phyloP scores from a whole-genome alignment of 2,113 vertebrate genomes.

The Tachysurus fulvidraco region DNA sequence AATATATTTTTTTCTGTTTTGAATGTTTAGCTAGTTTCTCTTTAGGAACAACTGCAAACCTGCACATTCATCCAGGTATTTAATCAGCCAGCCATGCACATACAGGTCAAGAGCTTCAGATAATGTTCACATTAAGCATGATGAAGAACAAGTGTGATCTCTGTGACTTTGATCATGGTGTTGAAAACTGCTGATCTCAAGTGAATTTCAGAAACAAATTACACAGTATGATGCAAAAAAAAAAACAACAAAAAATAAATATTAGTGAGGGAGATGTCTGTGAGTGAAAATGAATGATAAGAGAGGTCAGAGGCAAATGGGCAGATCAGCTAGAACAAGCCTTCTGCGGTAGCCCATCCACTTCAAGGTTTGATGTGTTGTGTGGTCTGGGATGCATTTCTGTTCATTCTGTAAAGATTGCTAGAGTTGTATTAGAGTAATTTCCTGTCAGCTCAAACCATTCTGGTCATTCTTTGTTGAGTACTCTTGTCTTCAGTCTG shows the following conservation, averaged over 20 bases:
- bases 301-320: not conserved
- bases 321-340: not conserved
- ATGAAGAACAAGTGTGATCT: no score
- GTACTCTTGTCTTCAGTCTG: not conserved
- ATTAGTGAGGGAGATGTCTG: not conserved
- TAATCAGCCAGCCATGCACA: not conserved
- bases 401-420: not conserved
- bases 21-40: not conserved
- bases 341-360: not conserved
- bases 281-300: not conserved
- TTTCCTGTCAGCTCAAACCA: no score
- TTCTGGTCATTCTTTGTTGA: not conserved
- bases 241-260: no score
- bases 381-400: not conserved
- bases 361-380: not conserved
- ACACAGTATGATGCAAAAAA: no score
- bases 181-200: not conserved
- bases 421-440: not conserved
- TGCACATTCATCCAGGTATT: not conserved
- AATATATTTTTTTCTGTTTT: not conserved
- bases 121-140: not conserved
- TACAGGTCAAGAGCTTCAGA: not conserved
- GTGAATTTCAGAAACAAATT: no score
- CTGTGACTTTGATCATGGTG: not conserved
- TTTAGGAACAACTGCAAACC: not conserved